These are phyloP conservation scores for Labeo catla DNA, from an alignment of 2,113 vertebrate genomes.

Conservation along the genomic window DNA sequence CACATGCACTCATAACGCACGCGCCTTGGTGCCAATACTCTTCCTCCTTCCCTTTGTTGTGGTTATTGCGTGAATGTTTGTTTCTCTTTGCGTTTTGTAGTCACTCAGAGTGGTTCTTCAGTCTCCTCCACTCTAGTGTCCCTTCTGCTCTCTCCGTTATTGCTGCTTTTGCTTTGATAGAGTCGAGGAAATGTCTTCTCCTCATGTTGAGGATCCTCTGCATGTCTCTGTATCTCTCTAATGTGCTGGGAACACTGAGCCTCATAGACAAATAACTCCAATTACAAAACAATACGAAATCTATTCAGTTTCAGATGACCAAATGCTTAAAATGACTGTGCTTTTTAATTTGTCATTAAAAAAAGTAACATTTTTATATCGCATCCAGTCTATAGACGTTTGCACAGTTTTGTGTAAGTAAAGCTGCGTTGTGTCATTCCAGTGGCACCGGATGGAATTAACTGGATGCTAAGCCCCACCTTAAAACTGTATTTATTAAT, in stretches of 20 bases:
- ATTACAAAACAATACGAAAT: slow-evolving; percentile 43
- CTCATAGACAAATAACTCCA: slow-evolving; percentile 17
- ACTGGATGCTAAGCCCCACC: not conserved
- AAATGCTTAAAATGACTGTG: slow-evolving; percentile 14
- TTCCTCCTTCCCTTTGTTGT: slow-evolving; percentile 69
- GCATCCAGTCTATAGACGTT: slow-evolving; percentile 5
- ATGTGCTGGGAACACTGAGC: slow-evolving; percentile 50
- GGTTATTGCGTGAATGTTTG: slow-evolving; percentile 68
- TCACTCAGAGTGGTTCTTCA: slow-evolving; percentile 86
- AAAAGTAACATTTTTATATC: slow-evolving; percentile 11
- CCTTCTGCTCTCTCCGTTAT: slow-evolving; percentile 86
- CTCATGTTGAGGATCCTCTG: slow-evolving; percentile 60
- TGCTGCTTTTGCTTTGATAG: slow-evolving; percentile 89
- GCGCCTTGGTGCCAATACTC: slow-evolving; percentile 44
- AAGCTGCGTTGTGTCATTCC: not conserved
- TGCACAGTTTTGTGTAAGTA: slow-evolving; percentile 6
- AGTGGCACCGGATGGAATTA: slow-evolving; percentile 5
- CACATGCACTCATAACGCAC: slow-evolving; percentile 65
- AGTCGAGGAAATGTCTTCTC: slow-evolving; percentile 45
- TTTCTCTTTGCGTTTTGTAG: slow-evolving; percentile 71
- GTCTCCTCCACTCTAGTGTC: slow-evolving; percentile 86
- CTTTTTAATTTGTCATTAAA: slow-evolving; percentile 30
- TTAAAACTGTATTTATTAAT: not conserved
- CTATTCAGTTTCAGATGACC: slow-evolving; percentile 34
- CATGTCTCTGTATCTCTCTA: slow-evolving; percentile 48